These are phyloP conservation scores for Anomalospiza imberbis DNA, from an alignment of 2,797 vertebrate species.

Conservation along the genomic window DNA sequence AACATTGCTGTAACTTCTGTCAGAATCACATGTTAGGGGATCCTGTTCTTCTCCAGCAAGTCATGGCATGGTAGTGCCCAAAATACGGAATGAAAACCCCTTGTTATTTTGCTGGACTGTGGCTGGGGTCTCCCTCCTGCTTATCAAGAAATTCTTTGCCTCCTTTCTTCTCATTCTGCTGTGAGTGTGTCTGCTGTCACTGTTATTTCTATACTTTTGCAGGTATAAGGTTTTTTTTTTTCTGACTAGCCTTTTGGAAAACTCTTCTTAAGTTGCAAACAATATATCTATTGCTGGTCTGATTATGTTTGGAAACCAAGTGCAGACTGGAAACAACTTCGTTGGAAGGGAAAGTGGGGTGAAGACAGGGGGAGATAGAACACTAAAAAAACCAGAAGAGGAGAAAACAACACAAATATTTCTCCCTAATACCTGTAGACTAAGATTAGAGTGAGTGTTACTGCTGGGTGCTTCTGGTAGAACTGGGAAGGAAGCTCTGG, in stretches of 20 bases:
- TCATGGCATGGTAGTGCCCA: background rate
- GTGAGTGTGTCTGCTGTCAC: background rate
- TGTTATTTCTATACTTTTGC: background rate
- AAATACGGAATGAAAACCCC: background rate
- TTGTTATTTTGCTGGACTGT: background rate
- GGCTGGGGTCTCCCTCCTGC: background rate
- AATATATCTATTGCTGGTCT: background rate
- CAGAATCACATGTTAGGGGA: background rate
- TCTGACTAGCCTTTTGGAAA: background rate
- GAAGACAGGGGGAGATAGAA: background rate
- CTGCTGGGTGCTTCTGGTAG: background rate
- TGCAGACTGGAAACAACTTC: background rate
- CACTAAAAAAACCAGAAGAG: rapidly evolving
- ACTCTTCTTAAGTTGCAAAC: background rate
- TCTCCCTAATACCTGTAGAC: background rate
- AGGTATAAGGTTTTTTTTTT: background rate
- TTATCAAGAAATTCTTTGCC: background rate
- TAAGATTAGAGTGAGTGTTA: background rate
- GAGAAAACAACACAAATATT: background rate
- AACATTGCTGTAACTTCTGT: background rate
- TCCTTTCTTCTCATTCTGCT: background rate
- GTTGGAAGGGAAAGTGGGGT: background rate
- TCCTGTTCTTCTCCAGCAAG: background rate
- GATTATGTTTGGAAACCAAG: background rate
- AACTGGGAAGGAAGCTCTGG: background rate